These are phyloP conservation scores for Dicentrarchus labrax DNA, from an alignment of 2,113 vertebrate species.

Conservation along the genomic window DNA sequence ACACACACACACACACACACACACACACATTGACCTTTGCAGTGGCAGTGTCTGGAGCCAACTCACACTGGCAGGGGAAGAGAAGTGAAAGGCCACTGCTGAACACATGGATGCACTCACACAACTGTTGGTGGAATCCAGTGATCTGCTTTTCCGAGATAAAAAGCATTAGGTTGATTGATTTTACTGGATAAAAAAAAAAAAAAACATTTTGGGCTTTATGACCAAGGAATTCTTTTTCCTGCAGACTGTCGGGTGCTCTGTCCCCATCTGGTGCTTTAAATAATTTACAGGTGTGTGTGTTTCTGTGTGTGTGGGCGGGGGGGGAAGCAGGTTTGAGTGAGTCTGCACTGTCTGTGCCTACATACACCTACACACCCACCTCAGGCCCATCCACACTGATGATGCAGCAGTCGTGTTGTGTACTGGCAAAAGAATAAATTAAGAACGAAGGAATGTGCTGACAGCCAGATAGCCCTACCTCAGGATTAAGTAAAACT, in stretches of 20 bases:
- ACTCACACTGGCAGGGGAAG: conserved; percentile 62
- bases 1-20: conserved; percentile 20
- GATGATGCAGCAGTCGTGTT: conserved; percentile 32
- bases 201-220: conserved; percentile 35
- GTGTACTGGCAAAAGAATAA: conserved; percentile 13
- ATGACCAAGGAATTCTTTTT: conserved; percentile 36
- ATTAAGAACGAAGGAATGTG: conserved; percentile 11
- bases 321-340: conserved; percentile 18
- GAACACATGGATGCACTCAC: conserved; percentile 68
- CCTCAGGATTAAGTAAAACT: not conserved
- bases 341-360: conserved; percentile 30
- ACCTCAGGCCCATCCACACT: conserved; percentile 38
- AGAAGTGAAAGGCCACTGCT: conserved; percentile 64
- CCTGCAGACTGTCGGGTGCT: conserved; percentile 22
- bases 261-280: conserved; percentile 67
- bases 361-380: conserved; percentile 49
- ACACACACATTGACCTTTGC: conserved; percentile 73
- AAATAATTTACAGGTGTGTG: conserved; percentile 80
- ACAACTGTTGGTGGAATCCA: conserved; percentile 63
- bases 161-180: conserved; percentile 71
- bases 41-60: conserved; percentile 65
- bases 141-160: conserved; percentile 71
- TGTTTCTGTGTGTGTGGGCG: not conserved
- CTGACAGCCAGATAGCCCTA: not conserved
- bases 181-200: conserved; percentile 44